Percentiles rank a stretch among this genome's conserved stretches.
Evolutionary conservation across 2,888 invertebrate genomes (phyloP).

Genomic region (Caenorhabditis uteleia): DNA sequence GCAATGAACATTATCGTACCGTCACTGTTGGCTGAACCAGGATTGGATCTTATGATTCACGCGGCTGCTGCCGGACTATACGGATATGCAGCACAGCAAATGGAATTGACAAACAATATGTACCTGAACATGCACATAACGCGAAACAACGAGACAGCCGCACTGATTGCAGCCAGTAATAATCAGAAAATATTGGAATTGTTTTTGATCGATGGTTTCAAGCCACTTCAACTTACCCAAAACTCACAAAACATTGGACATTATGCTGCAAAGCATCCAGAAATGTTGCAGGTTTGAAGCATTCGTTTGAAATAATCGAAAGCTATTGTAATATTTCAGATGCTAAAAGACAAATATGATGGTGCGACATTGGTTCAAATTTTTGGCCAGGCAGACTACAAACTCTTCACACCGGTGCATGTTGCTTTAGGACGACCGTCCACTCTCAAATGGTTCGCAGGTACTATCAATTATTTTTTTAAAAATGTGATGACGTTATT

Average conservation of each 20-base stretch:
- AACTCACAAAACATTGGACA: constrained; percentile 3
- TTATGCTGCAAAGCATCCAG: neutral
- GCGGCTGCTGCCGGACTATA: constrained; percentile 1
- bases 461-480: too few relatives aligned
- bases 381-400: neutral
- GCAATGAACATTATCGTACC: neutral
- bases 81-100: neutral
- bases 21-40: neutral
- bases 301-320: too few relatives aligned
- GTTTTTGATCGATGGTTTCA: neutral
- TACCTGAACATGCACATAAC: neutral
- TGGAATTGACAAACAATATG: neutral
- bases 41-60: neutral
- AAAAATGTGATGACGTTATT: too few relatives aligned
- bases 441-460: too few relatives aligned
- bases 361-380: neutral
- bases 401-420: neutral
- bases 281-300: neutral
- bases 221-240: neutral
- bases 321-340: too few relatives aligned
- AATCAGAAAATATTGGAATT: constrained; percentile 2
- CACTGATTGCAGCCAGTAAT: constrained; percentile 1
- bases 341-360: neutral
- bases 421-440: too few relatives aligned
- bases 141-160: neutral